phyloP scores from a whole-genome alignment of 2,797 vertebrate species.

The Myiothlypis chrysogaster region DNA sequence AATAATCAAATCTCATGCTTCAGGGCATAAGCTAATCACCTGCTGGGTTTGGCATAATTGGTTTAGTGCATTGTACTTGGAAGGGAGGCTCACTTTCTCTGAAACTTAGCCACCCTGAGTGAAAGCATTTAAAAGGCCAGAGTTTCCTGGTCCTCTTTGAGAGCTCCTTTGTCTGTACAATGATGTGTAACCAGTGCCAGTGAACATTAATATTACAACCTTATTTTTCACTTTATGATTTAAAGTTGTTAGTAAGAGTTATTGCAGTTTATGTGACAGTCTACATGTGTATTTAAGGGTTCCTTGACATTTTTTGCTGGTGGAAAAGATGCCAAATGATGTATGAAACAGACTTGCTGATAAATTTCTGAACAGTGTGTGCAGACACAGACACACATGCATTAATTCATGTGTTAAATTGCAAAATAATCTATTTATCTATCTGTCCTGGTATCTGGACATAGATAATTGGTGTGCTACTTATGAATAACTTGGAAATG shows the following conservation, averaged over 20 bases:
- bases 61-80: conserved; percentile 19
- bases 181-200: background rate
- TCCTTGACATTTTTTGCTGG: background rate
- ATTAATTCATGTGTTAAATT: conserved; percentile 16
- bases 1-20: conserved; percentile 65
- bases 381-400: background rate
- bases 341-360: background rate
- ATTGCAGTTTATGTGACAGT: background rate
- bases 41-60: conserved; percentile 48
- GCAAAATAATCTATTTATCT: conserved; percentile 45
- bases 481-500: conserved; percentile 19
- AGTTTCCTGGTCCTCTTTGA: conserved; percentile 13
- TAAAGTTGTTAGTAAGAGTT: background rate
- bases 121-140: conserved; percentile 1
- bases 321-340: background rate
- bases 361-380: background rate
- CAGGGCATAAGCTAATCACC: conserved; percentile 58
- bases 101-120: background rate
- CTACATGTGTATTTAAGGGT: background rate
- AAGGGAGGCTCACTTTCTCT: conserved; percentile 11
- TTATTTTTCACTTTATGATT: background rate
- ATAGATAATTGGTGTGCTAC: background rate
- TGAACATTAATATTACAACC: background rate
- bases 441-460: conserved; percentile 24
- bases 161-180: background rate